Conservation (phyloP, 92 coral and sea anemone genomes). For the Epizoanthus stellaris region DNA sequence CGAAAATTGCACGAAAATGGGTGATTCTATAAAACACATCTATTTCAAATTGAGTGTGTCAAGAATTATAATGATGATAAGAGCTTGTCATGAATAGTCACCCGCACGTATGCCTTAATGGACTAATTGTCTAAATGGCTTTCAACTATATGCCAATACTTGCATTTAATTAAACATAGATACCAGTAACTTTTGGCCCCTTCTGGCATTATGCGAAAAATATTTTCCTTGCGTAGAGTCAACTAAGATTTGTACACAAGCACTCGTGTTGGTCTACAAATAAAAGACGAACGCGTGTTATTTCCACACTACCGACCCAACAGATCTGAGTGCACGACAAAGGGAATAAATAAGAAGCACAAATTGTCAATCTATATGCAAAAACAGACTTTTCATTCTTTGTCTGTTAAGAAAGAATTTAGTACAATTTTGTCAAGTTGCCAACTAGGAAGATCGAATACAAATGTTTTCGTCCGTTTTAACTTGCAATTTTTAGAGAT, state of each 20-base stretch:
- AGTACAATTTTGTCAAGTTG: background rate
- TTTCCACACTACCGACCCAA: background rate
- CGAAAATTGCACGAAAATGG: slow-evolving; percentile 44
- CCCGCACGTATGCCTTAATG: slow-evolving; percentile 54
- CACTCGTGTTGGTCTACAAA: background rate
- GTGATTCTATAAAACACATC: slow-evolving; percentile 14
- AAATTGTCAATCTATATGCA: slow-evolving; percentile 20
- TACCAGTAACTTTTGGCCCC: slow-evolving; percentile 14
- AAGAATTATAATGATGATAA: slow-evolving; percentile 27
- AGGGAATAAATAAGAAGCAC: too few relatives aligned
- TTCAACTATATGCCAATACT: slow-evolving; percentile 49
- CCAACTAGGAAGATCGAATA: background rate
- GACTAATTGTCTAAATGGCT: slow-evolving; percentile 73
- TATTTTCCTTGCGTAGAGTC: background rate
- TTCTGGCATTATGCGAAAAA: background rate
- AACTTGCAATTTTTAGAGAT: background rate
- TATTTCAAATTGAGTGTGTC: slow-evolving; percentile 37
- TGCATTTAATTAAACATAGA: slow-evolving; percentile 60
- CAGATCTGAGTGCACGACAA: background rate
- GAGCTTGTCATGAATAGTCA: slow-evolving; percentile 21
- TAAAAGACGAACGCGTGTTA: too few relatives aligned
- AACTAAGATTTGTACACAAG: background rate
- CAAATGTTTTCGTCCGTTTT: background rate
- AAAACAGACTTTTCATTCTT: slow-evolving; percentile 3
- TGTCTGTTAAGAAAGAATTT: background rate